Evolutionary conservation across 2,888 invertebrate genomes (phyloP).

Genomic region (Tuberolachnus salignus): DNA sequence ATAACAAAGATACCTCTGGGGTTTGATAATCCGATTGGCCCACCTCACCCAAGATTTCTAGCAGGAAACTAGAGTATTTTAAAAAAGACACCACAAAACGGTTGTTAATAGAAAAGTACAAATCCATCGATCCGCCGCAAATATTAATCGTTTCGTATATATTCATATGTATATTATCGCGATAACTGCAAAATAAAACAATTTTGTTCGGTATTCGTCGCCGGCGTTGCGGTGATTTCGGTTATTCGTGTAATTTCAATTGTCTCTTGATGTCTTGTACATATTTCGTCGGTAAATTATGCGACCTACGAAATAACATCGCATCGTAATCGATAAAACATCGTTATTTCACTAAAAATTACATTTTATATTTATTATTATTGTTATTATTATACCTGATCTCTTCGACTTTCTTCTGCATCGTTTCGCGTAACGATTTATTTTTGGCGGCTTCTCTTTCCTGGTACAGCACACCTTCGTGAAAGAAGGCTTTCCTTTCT

Average conservation of each 20-base stretch:
- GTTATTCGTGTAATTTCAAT: slow-evolving; percentile 56
- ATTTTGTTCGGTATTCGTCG: neutral
- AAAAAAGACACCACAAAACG: too few species aligned
- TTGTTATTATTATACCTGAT: slow-evolving; percentile 63
- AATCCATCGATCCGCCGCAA: too few species aligned
- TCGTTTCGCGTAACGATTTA: slow-evolving; percentile 58
- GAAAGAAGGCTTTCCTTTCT: slow-evolving; percentile 69
- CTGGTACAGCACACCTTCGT: slow-evolving; percentile 71
- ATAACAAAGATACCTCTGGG: too few species aligned
- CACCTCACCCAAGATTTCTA: too few species aligned
- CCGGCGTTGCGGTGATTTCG: neutral
- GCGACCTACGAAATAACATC: slow-evolving; percentile 57
- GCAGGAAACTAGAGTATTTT: too few species aligned
- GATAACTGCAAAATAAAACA: neutral
- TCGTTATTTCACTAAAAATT: too few species aligned
- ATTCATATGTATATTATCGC: too few species aligned
- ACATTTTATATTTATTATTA: neutral
- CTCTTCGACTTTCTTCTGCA: slow-evolving; percentile 67
- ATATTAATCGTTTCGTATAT: too few species aligned
- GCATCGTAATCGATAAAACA: too few species aligned
- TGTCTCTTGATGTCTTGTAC: slow-evolving; percentile 60
- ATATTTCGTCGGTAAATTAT: slow-evolving; percentile 61
- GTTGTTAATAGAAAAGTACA: too few species aligned
- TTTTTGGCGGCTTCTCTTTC: slow-evolving; percentile 66
- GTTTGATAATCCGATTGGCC: too few species aligned